Conservation (phyloP, 2,797 vertebrate genomes). For the Melanotaenia parkinsoni region DNA sequence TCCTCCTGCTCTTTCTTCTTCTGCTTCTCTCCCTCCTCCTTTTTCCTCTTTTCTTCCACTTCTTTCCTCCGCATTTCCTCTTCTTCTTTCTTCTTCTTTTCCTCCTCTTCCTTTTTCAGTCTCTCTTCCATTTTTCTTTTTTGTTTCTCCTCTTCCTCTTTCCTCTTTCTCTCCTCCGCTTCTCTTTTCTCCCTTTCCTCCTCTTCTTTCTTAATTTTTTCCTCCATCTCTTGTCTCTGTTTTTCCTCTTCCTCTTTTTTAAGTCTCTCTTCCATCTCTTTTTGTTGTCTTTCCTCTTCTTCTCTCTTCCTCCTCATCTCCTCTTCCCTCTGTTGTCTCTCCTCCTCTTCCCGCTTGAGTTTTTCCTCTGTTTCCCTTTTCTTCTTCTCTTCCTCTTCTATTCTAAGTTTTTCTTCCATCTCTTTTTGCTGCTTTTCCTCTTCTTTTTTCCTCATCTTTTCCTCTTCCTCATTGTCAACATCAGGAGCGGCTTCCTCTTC, state of each 20-base stretch:
- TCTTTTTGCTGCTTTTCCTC: constrained; percentile 49
- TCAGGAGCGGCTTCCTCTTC: constrained; percentile 40
- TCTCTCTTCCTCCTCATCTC: constrained; percentile 45
- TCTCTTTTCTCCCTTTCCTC: constrained; percentile 36
- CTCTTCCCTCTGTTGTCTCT: constrained; percentile 43
- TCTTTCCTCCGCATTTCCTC: constrained; percentile 42
- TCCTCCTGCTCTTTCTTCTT: constrained; percentile 18
- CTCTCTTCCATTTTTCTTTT: constrained; percentile 29
- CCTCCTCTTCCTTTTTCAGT: constrained; percentile 17
- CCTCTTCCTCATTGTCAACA: constrained; percentile 52
- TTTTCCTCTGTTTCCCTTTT: constrained; percentile 54
- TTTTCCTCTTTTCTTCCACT: constrained; percentile 45
- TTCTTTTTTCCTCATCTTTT: constrained; percentile 51
- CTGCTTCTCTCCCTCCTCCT: constrained; percentile 42
- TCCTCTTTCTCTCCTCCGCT: constrained; percentile 30
- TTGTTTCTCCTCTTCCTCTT: constrained; percentile 33
- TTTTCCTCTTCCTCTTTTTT: constrained; percentile 51
- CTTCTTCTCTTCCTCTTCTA: constrained; percentile 49
- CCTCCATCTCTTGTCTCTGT: constrained; percentile 34
- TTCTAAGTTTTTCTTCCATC: constrained; percentile 52
- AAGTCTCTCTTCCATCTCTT: constrained; percentile 28
- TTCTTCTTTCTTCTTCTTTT: constrained; percentile 43
- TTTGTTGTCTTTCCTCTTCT: constrained; percentile 49
- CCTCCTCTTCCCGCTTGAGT: constrained; percentile 59
- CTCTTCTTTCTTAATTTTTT: constrained; percentile 33